Base-by-base conservation (phyloP, 2,113 vertebrate genomes). In the Nesogale talazaci region DNA sequence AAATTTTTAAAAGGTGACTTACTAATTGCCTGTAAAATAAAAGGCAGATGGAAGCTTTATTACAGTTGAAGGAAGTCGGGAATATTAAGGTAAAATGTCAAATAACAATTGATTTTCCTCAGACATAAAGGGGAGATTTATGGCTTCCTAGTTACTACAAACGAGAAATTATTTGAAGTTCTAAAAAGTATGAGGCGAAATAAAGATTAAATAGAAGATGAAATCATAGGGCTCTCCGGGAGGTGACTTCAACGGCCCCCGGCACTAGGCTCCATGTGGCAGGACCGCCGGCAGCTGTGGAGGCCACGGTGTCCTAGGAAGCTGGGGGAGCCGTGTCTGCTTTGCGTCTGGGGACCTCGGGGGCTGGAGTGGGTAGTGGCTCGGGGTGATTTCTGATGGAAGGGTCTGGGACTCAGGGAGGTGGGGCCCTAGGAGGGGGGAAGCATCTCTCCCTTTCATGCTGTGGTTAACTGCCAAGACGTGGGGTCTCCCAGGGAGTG, bases 71-170 rank as follows among this genome's bases (percentile, higher is more conserved):
- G 97, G 97, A 97, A 97, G 97, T 97, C 90, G 11, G 96, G 94
- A 96, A 97, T 97, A 97, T 97, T 97, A 97, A 97, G 97, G 97
- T 96, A 97, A 97, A 97, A 96, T 97, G 97, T 97, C 97, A 97
- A 96, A 97, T 95, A 96, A 97, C 97, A 95, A 97, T 97, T 97
- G 97, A 97, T 97, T 97, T 97, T 97, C 94, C 88, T 90, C 94
- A 95, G 95, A 96, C 96, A 97, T 97, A 97, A 97, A 97, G 95
- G 95, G 57, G 80, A 31, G 91, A 97, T 97, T 97, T 97, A 97
- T 95, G 92, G 94, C 97, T 97, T 97, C 97, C 97, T 96, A 97
- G 96, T 97, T 92, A 95, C 96, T 96, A 96, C 95, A 94, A 95
- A 96, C 86, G 96, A 97, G 95, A 96, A 96, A 97, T 97, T 96